A percentile compares a stretch with the other conserved stretches of the same genome.
Conservation (phyloP, 2,113 vertebrate genomes). For the Terrapene triunguis region DNA sequence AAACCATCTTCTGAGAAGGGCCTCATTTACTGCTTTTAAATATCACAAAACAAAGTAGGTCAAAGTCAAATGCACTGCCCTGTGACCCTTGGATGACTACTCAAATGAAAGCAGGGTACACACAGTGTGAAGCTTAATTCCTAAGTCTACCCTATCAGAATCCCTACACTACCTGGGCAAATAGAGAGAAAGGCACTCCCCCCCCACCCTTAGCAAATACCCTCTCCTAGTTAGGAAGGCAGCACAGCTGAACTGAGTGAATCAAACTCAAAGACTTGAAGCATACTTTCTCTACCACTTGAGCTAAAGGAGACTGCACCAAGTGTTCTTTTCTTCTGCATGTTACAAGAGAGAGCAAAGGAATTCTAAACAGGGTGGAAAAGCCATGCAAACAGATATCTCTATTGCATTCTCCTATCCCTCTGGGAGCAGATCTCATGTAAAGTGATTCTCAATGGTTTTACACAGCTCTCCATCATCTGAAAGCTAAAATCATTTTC, state of each 20-base stretch:
- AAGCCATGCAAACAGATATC: background rate
- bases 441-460: background rate
- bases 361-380: background rate
- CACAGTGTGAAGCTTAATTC: background rate
- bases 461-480: background rate
- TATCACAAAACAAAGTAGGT: background rate
- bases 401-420: background rate
- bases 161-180: background rate
- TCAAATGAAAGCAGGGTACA: background rate
- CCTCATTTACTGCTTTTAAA: background rate
- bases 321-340: background rate
- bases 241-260: background rate
- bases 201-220: background rate
- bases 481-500: background rate
- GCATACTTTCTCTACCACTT: background rate
- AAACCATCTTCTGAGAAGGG: background rate
- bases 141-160: background rate
- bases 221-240: background rate
- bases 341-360: background rate
- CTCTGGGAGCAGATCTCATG: rapidly evolving
- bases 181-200: background rate
- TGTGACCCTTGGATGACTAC: no score
- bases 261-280: background rate
- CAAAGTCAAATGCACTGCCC: background rate
- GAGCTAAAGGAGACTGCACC: rapidly evolving